Percentiles rank a stretch among this genome's conserved stretches.
Evolutionary conservation across 2,797 vertebrate species (phyloP).

Genomic region (Muraenolepis orangiensis): DNA sequence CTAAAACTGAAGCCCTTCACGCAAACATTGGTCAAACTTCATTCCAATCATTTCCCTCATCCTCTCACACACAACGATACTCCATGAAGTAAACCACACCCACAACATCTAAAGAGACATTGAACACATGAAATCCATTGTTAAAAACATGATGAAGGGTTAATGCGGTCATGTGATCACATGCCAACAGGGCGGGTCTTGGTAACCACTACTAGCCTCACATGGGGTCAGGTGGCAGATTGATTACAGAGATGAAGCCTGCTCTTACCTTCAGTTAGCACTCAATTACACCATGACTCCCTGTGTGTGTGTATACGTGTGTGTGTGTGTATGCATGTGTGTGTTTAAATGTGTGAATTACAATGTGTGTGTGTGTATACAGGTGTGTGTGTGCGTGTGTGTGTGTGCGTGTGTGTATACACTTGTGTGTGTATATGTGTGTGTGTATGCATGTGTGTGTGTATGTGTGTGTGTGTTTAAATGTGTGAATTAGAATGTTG

Average conservation of each 20-base stretch:
- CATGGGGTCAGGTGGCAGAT: constrained; percentile 41
- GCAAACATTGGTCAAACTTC: no score
- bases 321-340: constrained; percentile 3
- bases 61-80: not conserved
- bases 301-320: constrained; percentile 17
- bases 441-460: constrained; percentile 8
- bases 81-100: not conserved
- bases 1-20: no score
- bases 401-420: constrained; percentile 3
- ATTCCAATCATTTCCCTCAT: no score
- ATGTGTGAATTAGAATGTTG: constrained; percentile 7
- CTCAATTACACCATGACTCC: constrained; percentile 44
- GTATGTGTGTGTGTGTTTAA: not conserved
- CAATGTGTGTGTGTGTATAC: constrained; percentile 24
- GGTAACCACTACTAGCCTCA: constrained; percentile 41
- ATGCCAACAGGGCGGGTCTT: constrained; percentile 7
- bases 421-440: not conserved
- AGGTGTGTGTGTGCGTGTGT: constrained; percentile 11
- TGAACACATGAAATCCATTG: no score
- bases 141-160: not conserved
- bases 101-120: not conserved
- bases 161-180: not conserved
- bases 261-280: constrained; percentile 55
- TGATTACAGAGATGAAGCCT: constrained; percentile 56
- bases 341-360: not conserved